phyloP scores from a whole-genome alignment of 2,113 vertebrate species.

The Semnornis frantzii region DNA sequence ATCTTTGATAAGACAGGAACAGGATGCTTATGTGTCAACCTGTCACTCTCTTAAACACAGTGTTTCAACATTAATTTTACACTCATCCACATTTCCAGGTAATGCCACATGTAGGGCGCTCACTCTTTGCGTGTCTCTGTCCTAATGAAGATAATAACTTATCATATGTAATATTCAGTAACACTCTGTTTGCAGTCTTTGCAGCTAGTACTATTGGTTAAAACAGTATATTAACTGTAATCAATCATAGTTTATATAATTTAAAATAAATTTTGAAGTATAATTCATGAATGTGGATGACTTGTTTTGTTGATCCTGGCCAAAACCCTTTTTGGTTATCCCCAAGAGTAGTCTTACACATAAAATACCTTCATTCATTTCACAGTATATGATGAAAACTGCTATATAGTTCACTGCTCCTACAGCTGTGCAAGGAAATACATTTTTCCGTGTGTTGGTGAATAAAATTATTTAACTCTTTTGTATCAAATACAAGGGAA shows the following conservation, averaged over 20 bases:
- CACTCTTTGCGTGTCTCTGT: not conserved
- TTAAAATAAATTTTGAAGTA: constrained; percentile 36
- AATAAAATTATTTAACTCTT: not conserved
- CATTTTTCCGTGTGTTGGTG: not conserved
- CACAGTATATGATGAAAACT: not conserved
- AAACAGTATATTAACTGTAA: not conserved
- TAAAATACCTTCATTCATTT: constrained; percentile 7
- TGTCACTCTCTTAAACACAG: not conserved
- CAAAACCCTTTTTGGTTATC: not conserved
- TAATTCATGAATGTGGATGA: constrained; percentile 4
- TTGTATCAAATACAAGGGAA: not conserved
- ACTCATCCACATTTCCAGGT: not conserved
- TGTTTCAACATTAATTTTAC: not conserved
- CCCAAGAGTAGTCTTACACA: not conserved
- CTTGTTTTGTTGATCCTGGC: not conserved
- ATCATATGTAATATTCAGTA: not conserved
- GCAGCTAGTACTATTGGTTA: not conserved
- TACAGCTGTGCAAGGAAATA: not conserved
- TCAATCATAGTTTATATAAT: constrained; percentile 8
- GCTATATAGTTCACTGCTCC: not conserved
- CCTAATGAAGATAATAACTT: not conserved
- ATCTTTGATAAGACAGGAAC: not conserved
- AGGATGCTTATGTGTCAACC: not conserved
- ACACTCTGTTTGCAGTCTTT: not conserved
- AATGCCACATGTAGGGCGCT: not conserved